A percentile compares a stretch with the other conserved stretches of the same genome.
Evolutionary conservation across 2,797 vertebrate genomes (phyloP).

Genomic region (Xenentodon cancila): DNA sequence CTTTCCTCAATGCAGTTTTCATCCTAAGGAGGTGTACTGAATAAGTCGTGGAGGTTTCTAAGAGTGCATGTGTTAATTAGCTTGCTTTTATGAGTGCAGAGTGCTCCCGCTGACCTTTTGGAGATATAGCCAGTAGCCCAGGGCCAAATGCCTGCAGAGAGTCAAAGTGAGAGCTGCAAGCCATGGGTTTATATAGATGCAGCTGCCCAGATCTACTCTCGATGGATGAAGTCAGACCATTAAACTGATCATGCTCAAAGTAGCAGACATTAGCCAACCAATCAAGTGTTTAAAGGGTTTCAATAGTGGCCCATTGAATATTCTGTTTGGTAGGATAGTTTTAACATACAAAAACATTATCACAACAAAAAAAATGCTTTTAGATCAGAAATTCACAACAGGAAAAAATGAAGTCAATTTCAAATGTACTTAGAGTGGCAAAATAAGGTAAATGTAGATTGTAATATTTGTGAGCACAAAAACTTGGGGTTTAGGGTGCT

Average conservation of each 20-base stretch:
- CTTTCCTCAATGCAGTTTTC: conserved; percentile 55
- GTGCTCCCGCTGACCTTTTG: conserved; percentile 77
- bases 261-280: conserved; percentile 8
- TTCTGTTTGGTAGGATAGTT: too few species aligned
- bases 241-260: conserved; percentile 2
- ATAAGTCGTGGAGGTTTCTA: conserved; percentile 81
- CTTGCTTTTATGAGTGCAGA: conserved; percentile 73
- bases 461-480: too few species aligned
- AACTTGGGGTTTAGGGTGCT: too few species aligned
- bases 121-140: conserved; percentile 54
- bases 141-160: conserved; percentile 61
- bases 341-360: too few species aligned
- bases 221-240: neutral
- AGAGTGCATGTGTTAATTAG: conserved; percentile 80
- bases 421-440: too few species aligned
- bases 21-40: conserved; percentile 62
- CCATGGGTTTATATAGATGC: conserved; percentile 22
- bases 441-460: too few species aligned
- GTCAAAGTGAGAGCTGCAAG: conserved; percentile 52
- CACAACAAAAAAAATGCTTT: too few species aligned
- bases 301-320: neutral
- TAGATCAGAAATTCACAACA: too few species aligned
- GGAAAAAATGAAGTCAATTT: too few species aligned
- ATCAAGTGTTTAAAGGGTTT: neutral
- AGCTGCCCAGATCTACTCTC: conserved; percentile 15